Evolutionary conservation across 1,140 invertebrate species (phyloP), one percentile per base, ranked within the genome.

Genomic region (Eueides isabella): DNA sequence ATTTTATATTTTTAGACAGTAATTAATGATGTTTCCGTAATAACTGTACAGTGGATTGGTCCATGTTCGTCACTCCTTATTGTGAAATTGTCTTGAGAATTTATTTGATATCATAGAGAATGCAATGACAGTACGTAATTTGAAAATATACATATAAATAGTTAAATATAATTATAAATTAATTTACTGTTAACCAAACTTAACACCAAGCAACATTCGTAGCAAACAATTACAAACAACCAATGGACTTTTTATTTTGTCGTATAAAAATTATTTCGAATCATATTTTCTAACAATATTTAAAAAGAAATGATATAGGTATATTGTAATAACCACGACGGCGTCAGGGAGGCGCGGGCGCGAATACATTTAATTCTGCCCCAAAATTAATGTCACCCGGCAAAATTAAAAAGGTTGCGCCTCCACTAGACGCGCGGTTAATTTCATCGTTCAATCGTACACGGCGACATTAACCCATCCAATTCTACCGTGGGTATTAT

Each of bases 331-430:
- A 9, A 30, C 38, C 23, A 33, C 66, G 19, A 63, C 61, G 19
- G 48, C 61, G 48, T 68, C 72, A 63, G 76, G 81, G 85, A 84
- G 77, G 74, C 74, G 76, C 74, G 72, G 61, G 79, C 70, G 75
- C 76, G 78, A 83, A 83, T 73, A 78, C 76, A 70, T 65, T 79
- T 75, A 83, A 88, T 85, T 85, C 79, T 80, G 44, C 80, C 85
- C 85, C 79, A 73, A 84, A 85, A 87, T 88, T 85, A 85, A 88
- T 85, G 84, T 84, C 74, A 87, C 77, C 72, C 82, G 70, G 74
- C 83, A 63, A 85, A 87, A 86, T 89, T 85, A 84, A 88, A n/a
- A 86, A 66, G 78, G 62, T 66, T 67, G 38, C 65, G 75, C 64
- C 63, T 62, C 75, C 41, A 33, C 74, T 71, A 61, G 62, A 67